A percentile compares a stretch with the other conserved stretches of the same genome.
These are phyloP conservation scores for Microcebus lehilahytsara DNA, from an alignment of 2,113 vertebrate species.

Conservation along the genomic window DNA sequence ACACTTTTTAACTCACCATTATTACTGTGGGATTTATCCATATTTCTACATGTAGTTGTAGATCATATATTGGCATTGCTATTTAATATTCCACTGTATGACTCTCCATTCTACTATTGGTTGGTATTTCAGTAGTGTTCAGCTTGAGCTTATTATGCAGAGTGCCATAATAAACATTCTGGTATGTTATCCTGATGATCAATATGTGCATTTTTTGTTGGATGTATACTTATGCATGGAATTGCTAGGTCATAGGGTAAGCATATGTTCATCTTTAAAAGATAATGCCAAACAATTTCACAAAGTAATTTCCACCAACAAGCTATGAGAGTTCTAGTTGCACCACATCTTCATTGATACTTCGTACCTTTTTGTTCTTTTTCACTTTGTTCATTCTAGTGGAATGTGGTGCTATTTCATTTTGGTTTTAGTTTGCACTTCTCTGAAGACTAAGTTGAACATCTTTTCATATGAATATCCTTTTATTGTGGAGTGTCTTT, in stretches of 20 bases:
- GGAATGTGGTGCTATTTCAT: neutral
- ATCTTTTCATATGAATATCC: neutral
- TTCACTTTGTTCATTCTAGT: neutral
- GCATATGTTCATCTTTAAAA: neutral
- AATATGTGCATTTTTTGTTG: neutral
- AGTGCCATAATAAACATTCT: neutral
- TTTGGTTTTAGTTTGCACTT: neutral
- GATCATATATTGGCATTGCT: neutral
- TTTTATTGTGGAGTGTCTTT: neutral
- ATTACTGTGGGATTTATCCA: neutral
- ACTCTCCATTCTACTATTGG: neutral
- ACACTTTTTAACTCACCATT: neutral
- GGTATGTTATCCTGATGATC: neutral
- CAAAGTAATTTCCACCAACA: neutral
- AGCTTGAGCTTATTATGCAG: neutral
- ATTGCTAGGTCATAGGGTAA: neutral
- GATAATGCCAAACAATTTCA: neutral
- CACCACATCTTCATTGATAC: neutral
- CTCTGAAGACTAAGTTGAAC: neutral
- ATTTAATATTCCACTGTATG: neutral
- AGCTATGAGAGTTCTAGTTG: neutral
- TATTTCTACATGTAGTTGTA: neutral
- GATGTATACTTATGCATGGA: neutral
- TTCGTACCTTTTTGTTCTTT: neutral
- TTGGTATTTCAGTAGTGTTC: neutral